Evolutionary conservation across 2,113 vertebrate genomes (phyloP), one percentile per base, ranked within the genome.

Genomic region (Henicopernis longicauda): DNA sequence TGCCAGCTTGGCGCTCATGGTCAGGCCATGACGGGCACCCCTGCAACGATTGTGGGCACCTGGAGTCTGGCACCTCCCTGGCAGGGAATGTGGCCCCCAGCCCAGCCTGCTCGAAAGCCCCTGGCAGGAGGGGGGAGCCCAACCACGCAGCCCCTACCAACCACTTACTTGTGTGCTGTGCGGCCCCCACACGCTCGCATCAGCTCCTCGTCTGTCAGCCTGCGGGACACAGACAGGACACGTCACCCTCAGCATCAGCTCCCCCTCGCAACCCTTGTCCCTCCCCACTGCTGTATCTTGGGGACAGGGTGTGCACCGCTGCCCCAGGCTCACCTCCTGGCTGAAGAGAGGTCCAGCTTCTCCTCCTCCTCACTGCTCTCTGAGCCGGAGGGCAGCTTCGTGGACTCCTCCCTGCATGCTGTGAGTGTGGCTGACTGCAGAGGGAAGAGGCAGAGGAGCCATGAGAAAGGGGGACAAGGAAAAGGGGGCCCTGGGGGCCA

Each of bases 1-100:
- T 2, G 99, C 99, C 65, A 99, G 97, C 96, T 99, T 99, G 83
- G 99, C 99, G 3, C 98, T 99, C 99, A 99, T 99, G 1, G 97
- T 99, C 78, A 99, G 62, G 32, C 99, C 99, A 0, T 99, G 98
- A 20, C 99, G 98, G 23, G 99, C 99, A 63, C 99, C 99, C 93
- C 99, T 99, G 86, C 61, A 80, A 36, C 0, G 0, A 58, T 4
- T 9, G 0, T 2, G 7, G 45, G 25, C 36, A 32, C 26, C 2
- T 0, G 3, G 23, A 47, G 21, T 61, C 26, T 7, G 10, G 73
- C 50, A 65, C 40, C 42, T 49, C 31, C 52, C 36, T 16, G 20
- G 61, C 29, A 22, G 22, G 40, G 38, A 58, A 20, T 0, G 1
- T 25, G 49, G 12, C 17, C 22, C 44, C 6, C 47, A 5, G 36